phyloP scores from a whole-genome alignment of 2,797 vertebrate species.

The Sebastes trivittatus region DNA sequence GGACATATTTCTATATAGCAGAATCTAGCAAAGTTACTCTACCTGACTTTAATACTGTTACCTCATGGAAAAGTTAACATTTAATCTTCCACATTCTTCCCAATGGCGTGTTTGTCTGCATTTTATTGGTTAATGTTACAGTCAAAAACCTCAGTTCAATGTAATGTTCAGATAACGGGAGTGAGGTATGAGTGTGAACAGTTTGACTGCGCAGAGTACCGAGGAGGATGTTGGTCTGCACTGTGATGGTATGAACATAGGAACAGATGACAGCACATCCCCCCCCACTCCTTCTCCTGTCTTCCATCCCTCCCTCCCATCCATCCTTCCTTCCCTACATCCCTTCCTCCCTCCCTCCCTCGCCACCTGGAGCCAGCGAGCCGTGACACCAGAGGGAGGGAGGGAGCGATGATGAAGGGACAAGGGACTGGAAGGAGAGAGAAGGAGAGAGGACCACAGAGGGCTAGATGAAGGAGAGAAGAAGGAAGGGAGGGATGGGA shows the following conservation, averaged over 20 bases:
- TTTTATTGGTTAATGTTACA: not conserved
- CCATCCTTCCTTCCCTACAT: constrained; percentile 62
- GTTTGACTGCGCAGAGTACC: not conserved
- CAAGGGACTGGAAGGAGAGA: constrained; percentile 49
- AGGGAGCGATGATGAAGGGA: constrained; percentile 69
- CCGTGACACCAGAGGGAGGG: constrained; percentile 79
- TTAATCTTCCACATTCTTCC: not conserved
- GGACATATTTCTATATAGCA: not conserved
- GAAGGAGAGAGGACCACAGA: constrained; percentile 41
- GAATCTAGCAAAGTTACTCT: not conserved
- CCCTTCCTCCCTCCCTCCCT: constrained; percentile 72
- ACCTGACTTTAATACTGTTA: not conserved
- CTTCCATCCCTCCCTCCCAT: constrained; percentile 47
- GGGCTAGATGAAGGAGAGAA: constrained; percentile 51
- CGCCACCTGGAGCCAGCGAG: constrained; percentile 85
- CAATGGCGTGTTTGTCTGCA: not conserved
- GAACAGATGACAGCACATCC: constrained; percentile 75
- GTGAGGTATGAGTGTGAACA: not conserved
- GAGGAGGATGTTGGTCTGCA: constrained; percentile 51
- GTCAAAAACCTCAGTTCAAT: not conserved
- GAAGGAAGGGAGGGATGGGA: constrained; percentile 22
- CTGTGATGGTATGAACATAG: constrained; percentile 70
- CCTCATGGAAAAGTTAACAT: not conserved
- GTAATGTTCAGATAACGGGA: not conserved
- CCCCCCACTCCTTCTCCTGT: constrained; percentile 16